phyloP scores from a whole-genome alignment of 2,888 invertebrate genomes.

The Hirtodrosophila alboralis region DNA sequence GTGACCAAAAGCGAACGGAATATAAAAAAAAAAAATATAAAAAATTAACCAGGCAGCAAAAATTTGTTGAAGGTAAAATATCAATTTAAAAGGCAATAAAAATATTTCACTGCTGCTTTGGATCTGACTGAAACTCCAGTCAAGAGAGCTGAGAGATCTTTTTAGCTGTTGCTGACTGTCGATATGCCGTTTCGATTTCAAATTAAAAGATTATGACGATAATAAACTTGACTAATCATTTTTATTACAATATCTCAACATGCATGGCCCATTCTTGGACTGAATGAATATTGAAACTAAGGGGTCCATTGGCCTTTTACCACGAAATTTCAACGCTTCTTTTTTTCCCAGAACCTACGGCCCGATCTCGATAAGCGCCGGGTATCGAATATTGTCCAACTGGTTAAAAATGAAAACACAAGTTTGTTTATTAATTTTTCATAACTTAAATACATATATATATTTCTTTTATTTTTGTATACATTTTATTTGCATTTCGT shows the following conservation, averaged over 20 bases:
- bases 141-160: slow-evolving; percentile 7
- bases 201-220: slow-evolving; percentile 80
- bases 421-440: slow-evolving; percentile 73
- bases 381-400: slow-evolving; percentile 20
- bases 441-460: slow-evolving; percentile 75
- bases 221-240: slow-evolving; percentile 80
- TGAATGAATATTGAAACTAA: slow-evolving; percentile 9
- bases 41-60: slow-evolving; percentile 54
- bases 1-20: slow-evolving; percentile 32
- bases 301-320: slow-evolving; percentile 55
- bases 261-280: slow-evolving; percentile 35
- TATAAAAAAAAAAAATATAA: slow-evolving; percentile 12
- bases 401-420: slow-evolving; percentile 50
- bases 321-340: slow-evolving; percentile 55
- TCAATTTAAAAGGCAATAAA: slow-evolving; percentile 74
- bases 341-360: slow-evolving; percentile 61
- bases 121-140: slow-evolving; percentile 8
- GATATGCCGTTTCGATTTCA: slow-evolving; percentile 75
- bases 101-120: slow-evolving; percentile 63
- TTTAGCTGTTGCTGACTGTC: slow-evolving; percentile 41
- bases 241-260: slow-evolving; percentile 66
- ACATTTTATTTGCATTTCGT: slow-evolving; percentile 54
- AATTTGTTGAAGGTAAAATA: slow-evolving; percentile 69
- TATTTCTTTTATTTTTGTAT: slow-evolving; percentile 49
- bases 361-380: slow-evolving; percentile 52